Evolutionary conservation across 2,797 vertebrate genomes (phyloP).

Genomic region (Nyctibius grandis): DNA sequence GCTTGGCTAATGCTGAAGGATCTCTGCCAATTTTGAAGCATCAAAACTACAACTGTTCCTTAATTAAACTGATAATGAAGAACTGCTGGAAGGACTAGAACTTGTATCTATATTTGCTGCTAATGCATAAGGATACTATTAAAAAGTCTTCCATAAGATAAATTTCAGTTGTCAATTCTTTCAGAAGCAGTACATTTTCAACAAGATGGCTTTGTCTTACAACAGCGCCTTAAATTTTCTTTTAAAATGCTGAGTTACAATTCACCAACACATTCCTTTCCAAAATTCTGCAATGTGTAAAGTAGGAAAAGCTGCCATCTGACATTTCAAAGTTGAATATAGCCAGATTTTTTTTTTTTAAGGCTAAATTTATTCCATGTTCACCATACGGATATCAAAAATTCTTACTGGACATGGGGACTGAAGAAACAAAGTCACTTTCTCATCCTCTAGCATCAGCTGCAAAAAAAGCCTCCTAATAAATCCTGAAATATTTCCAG

Average conservation of each 20-base stretch:
- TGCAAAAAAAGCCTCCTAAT: constrained; percentile 96
- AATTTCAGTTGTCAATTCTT: neutral
- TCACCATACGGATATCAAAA: neutral
- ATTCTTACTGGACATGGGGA: constrained; percentile 93
- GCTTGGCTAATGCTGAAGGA: neutral
- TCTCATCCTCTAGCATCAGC: constrained; percentile 98
- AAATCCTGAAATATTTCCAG: constrained; percentile 98
- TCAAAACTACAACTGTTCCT: neutral
- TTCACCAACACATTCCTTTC: neutral
- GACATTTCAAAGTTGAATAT: neutral
- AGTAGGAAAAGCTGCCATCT: neutral
- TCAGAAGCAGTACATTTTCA: neutral
- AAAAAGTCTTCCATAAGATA: neutral
- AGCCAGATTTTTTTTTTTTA: neutral
- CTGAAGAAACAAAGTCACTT: constrained; percentile 98
- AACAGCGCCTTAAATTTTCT: neutral
- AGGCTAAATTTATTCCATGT: neutral
- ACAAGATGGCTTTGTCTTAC: neutral
- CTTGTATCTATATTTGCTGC: neutral
- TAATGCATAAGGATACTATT: neutral
- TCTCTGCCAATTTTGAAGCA: neutral
- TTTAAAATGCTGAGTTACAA: neutral
- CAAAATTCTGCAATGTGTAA: neutral
- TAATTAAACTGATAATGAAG: neutral
- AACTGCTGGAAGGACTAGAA: neutral